These are phyloP conservation scores for Synanthedon andrenaeformis DNA, from an alignment of 2,888 invertebrate genomes.

Conservation along the genomic window DNA sequence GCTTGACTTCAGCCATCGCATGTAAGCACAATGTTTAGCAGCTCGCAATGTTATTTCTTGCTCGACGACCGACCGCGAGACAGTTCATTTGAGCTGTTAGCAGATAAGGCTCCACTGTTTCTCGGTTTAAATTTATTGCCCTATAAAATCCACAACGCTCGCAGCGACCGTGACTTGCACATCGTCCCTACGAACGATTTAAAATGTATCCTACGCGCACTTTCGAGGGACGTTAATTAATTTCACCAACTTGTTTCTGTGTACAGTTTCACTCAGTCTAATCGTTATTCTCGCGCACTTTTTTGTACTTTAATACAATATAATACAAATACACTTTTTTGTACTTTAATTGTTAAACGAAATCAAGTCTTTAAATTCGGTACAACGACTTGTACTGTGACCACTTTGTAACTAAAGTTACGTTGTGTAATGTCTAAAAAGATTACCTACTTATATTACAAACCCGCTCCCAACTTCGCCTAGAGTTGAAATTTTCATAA, in stretches of 20 bases:
- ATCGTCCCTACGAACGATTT: constrained; percentile 38
- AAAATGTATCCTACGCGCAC: constrained; percentile 39
- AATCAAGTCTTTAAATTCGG: too few relatives aligned
- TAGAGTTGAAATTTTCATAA: too few relatives aligned
- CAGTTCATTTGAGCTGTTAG: constrained; percentile 60
- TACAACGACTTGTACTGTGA: too few relatives aligned
- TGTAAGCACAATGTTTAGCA: constrained; percentile 16
- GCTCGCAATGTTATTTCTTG: constrained; percentile 29
- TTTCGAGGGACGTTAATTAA: constrained; percentile 57
- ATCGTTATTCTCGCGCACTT: constrained; percentile 22
- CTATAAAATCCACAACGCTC: constrained; percentile 42
- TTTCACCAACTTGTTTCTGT: constrained; percentile 45
- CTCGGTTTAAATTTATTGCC: constrained; percentile 53
- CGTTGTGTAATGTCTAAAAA: too few relatives aligned
- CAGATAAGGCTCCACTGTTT: constrained; percentile 50
- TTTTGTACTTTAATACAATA: constrained; percentile 10
- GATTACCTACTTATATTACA: too few relatives aligned
- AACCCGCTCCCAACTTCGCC: too few relatives aligned
- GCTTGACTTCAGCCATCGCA: neutral
- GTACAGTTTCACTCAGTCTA: constrained; percentile 43
- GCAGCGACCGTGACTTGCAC: constrained; percentile 55
- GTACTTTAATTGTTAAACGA: too few relatives aligned
- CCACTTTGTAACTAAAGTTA: too few relatives aligned
- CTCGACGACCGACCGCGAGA: constrained; percentile 17
- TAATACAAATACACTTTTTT: too few relatives aligned